These are phyloP conservation scores for Merops nubicus DNA, from an alignment of 2,113 vertebrate species.

Conservation along the genomic window DNA sequence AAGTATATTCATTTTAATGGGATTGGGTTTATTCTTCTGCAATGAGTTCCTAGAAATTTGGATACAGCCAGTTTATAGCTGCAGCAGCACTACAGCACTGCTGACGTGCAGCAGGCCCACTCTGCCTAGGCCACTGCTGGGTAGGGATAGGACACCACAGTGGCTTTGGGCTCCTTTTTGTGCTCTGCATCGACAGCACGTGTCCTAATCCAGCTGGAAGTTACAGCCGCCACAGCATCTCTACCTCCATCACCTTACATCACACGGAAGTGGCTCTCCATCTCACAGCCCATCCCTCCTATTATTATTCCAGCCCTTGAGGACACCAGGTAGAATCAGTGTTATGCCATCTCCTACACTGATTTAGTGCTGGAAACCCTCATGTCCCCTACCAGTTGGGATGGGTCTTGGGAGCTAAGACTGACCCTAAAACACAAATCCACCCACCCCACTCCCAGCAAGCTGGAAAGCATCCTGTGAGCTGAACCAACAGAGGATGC, in stretches of 20 bases:
- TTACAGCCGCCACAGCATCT: neutral
- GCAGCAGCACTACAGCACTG: neutral
- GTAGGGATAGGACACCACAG: neutral
- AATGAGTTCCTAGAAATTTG: neutral
- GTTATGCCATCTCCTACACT: neutral
- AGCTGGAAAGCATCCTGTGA: neutral
- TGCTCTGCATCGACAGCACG: neutral
- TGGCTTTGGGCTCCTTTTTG: neutral
- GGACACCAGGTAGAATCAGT: neutral
- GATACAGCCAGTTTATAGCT: neutral
- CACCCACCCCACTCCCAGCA: neutral
- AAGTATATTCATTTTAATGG: neutral
- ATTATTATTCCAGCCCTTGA: neutral
- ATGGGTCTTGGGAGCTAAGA: neutral
- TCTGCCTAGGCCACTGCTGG: neutral
- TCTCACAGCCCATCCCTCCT: neutral
- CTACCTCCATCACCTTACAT: neutral
- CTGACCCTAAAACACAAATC: neutral
- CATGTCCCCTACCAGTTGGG: neutral
- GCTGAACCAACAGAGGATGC: neutral
- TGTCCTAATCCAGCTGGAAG: neutral
- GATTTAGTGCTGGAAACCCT: neutral
- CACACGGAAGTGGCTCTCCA: neutral
- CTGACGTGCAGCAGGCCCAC: neutral
- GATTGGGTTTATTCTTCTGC: neutral